Conservation (phyloP, 2,113 vertebrate genomes). For the Mystacornis crossleyi region DNA sequence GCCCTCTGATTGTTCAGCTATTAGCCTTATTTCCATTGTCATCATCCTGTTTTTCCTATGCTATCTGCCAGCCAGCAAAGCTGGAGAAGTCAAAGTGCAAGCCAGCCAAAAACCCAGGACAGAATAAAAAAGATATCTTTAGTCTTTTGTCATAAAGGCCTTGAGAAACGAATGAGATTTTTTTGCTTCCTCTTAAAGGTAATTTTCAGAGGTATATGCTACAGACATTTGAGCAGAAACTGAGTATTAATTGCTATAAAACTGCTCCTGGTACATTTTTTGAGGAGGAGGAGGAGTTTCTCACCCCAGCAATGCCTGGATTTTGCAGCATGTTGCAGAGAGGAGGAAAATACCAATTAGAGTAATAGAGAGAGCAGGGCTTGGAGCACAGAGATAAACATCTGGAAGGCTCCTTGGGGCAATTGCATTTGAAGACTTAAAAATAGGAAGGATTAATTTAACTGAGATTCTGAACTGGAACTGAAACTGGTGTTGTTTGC, state of each 20-base stretch:
- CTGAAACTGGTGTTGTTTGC: neutral
- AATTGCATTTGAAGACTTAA: slow-evolving; percentile 11
- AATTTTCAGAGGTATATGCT: neutral
- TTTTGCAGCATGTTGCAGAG: neutral
- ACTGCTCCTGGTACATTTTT: neutral
- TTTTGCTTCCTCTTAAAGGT: neutral
- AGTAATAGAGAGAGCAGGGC: slow-evolving; percentile 2
- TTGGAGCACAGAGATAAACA: slow-evolving; percentile 29
- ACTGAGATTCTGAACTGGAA: neutral
- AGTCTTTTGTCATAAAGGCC: neutral
- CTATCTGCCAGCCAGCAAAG: neutral
- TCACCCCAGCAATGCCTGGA: neutral
- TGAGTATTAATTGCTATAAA: neutral
- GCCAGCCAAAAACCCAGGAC: neutral
- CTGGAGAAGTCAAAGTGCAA: neutral
- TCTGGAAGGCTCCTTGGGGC: slow-evolving; percentile 35
- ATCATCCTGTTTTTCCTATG: neutral
- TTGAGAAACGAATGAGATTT: neutral
- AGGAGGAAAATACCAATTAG: slow-evolving; percentile 30
- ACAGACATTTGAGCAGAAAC: neutral
- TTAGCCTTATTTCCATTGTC: neutral
- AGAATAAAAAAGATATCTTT: neutral
- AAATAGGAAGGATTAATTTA: slow-evolving; percentile 28
- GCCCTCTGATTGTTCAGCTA: neutral
- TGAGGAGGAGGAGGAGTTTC: neutral